Base-by-base conservation (phyloP, 2,888 invertebrate species). In the Ephialtes manifestator region DNA sequence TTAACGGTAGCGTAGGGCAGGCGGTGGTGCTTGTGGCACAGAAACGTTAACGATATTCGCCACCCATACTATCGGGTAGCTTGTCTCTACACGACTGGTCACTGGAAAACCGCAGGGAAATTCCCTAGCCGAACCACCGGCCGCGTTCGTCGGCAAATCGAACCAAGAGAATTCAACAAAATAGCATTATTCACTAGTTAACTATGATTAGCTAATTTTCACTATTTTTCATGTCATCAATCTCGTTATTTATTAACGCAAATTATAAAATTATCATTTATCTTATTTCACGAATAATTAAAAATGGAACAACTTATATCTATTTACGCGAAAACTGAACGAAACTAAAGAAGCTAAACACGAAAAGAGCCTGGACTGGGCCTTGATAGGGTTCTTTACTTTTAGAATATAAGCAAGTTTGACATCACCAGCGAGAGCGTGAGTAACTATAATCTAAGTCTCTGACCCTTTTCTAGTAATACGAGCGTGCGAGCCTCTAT, bases 81-180 rank as follows among this genome's bases (percentile, higher is more conserved):
- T 63, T 35, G 31, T 60, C 67, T 77, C 65, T 77, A 55, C 71
- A 10, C 46, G 46, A 77, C 71, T 72, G 53, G 58, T 28, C 46
- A 35, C 28, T 67, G 77, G 67, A 60, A 78, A 78, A 67, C 82
- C 77, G 48, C 82, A 72, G 58, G 77, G 72, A 82, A 82, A 78
- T 78, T 72, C 65, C 65, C 65, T 35, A 48, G 35, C 63, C 51
- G 31, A 28, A 53, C 46, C 75, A 51, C 70, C 70, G 55, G 65
- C 51, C 55, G 60, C 18, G 53, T 53, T 39, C 20, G 7, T 18
- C 35, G 18, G 20, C 53, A 20, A 70, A 51, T 18, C 70, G 28
- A 13, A 31, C 51, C 15, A 15, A 53, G 51, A 31, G 4, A 51
- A 53, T 51, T 51, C 70, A 35, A n/a, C 65, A 43, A 11, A n/a